phyloP scores from a whole-genome alignment of 2,797 vertebrate species.

The Bothrops alternatus region DNA sequence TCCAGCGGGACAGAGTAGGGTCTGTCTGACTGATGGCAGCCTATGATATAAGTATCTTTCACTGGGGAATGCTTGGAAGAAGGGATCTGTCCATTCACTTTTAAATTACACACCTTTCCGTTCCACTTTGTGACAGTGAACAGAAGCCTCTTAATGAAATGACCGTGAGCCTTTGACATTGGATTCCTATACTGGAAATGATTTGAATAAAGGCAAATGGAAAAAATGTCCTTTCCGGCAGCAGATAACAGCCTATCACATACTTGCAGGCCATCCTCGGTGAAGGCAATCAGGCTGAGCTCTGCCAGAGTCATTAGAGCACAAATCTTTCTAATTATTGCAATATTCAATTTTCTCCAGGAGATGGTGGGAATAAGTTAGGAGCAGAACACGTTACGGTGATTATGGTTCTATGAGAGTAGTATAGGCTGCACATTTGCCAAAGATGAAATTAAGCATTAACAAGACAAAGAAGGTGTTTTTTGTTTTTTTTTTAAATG shows the following conservation, averaged over 20 bases:
- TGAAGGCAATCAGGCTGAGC: slow-evolving; percentile 5
- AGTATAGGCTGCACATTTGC: not conserved
- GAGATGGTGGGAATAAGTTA: not conserved
- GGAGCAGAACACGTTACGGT: slow-evolving; percentile 9
- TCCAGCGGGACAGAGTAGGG: not conserved
- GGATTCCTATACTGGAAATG: slow-evolving; percentile 19
- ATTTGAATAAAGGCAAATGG: not conserved
- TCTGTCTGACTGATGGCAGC: not conserved
- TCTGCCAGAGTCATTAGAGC: slow-evolving; percentile 17
- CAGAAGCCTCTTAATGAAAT: not conserved
- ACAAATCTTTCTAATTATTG: slow-evolving; percentile 45
- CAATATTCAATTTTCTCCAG: slow-evolving; percentile 28
- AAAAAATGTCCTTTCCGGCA: not conserved
- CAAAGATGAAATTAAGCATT: not conserved
- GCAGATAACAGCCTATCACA: slow-evolving; percentile 17
- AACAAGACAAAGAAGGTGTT: not conserved
- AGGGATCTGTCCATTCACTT: not conserved
- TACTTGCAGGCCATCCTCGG: slow-evolving; percentile 10
- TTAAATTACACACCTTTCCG: not conserved
- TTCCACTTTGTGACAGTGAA: not conserved
- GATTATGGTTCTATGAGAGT: not conserved
- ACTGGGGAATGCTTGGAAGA: not conserved
- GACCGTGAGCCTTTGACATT: slow-evolving; percentile 13
- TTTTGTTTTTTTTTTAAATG: not conserved
- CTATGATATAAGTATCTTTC: not conserved